Evolutionary conservation across 2,888 invertebrate species (phyloP).

Genomic region (Hirtodrosophila alboralis): DNA sequence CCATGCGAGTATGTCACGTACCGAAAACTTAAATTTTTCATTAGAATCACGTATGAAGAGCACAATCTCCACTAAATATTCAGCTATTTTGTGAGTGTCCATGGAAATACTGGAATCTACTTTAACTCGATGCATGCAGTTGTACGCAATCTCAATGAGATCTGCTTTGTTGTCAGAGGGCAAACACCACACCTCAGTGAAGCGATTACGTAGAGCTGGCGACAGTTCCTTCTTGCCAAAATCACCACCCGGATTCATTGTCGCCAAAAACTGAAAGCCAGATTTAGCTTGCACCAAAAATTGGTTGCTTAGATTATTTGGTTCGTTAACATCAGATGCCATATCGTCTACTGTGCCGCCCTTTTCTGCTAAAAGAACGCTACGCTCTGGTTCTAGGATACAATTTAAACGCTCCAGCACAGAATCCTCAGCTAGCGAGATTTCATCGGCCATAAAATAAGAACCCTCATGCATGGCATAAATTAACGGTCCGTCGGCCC

Average conservation of each 20-base stretch:
- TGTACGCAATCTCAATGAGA: slow-evolving; percentile 91
- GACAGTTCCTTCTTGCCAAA: slow-evolving; percentile 99
- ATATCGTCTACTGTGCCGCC: slow-evolving; percentile 86
- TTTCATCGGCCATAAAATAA: slow-evolving; percentile 98
- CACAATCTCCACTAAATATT: slow-evolving; percentile 91
- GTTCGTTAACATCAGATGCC: slow-evolving; percentile 18
- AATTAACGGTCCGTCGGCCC: slow-evolving; percentile 98
- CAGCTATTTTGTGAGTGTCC: slow-evolving; percentile 86
- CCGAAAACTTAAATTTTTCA: slow-evolving; percentile 92
- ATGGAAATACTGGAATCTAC: slow-evolving; percentile 83
- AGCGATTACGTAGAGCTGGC: slow-evolving; percentile 97
- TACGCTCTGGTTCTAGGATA: slow-evolving; percentile 96
- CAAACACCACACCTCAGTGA: slow-evolving; percentile 99
- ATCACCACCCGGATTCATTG: slow-evolving; percentile 99
- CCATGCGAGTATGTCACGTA: slow-evolving; percentile 97
- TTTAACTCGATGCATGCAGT: slow-evolving; percentile 86
- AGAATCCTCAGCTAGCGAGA: slow-evolving; percentile 98
- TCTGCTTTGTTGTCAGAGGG: slow-evolving; percentile 90
- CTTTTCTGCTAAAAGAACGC: slow-evolving; percentile 95
- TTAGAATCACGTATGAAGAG: slow-evolving; percentile 91
- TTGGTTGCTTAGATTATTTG: slow-evolving; percentile 82
- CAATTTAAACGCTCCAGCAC: slow-evolving; percentile 99
- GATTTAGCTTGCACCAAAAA: slow-evolving; percentile 88
- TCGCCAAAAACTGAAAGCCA: slow-evolving; percentile 96
- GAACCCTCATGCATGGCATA: slow-evolving; percentile 94